phyloP scores from a whole-genome alignment of 2,797 vertebrate species.

The Paratrypauchen microcephalus region DNA sequence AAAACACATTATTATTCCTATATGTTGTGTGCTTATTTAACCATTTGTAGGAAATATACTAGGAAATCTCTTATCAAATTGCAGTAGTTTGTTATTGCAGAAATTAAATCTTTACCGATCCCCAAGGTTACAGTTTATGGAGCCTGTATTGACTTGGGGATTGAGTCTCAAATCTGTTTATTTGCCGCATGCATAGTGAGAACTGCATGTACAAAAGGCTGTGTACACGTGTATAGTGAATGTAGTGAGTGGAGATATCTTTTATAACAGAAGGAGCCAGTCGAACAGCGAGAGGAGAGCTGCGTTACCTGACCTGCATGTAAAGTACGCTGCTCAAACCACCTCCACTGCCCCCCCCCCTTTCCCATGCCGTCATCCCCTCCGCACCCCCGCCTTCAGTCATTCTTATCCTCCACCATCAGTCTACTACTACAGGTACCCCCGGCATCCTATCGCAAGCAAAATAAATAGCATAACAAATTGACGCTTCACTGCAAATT shows the following conservation, averaged over 20 bases:
- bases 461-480: constrained; percentile 22
- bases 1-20: not conserved
- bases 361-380: constrained; percentile 68
- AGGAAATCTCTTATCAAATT: constrained; percentile 11
- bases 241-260: constrained; percentile 28
- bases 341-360: constrained; percentile 49
- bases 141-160: constrained; percentile 24
- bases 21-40: not conserved
- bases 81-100: constrained; percentile 5
- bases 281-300: constrained; percentile 52
- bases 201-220: constrained; percentile 1
- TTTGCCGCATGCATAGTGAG: not conserved
- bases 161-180: constrained; percentile 5
- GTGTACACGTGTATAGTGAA: constrained; percentile 7
- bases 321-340: constrained; percentile 70
- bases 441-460: constrained; percentile 23
- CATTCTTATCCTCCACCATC: constrained; percentile 45
- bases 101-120: constrained; percentile 29
- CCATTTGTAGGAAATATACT: not conserved
- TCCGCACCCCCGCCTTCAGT: constrained; percentile 36
- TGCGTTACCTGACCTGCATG: constrained; percentile 78
- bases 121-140: constrained; percentile 16
- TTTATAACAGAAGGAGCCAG: constrained; percentile 51
- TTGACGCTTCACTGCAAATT: constrained; percentile 14
- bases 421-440: constrained; percentile 23